Percentiles rank a stretch among this genome's conserved stretches.
phyloP scores from a whole-genome alignment of 2,113 vertebrate species.

The Mellivora capensis region DNA sequence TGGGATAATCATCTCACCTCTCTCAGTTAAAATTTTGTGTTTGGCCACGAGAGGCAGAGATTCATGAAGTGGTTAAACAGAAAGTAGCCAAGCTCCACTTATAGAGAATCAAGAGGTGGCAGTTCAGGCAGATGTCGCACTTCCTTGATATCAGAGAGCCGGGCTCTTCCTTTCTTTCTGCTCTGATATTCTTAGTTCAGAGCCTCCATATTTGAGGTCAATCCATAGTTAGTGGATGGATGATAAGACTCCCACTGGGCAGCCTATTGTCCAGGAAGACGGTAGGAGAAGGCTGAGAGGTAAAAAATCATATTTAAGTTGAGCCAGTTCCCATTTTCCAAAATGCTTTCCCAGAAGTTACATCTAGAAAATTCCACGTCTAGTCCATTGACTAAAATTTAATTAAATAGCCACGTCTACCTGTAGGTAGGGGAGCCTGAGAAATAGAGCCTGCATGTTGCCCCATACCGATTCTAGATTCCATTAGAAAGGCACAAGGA shows the following conservation, averaged over 20 bases:
- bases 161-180: background rate
- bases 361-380: background rate
- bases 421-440: rapidly evolving
- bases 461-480: background rate
- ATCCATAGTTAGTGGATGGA: background rate
- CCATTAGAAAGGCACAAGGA: background rate
- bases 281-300: background rate
- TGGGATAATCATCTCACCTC: background rate
- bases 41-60: background rate
- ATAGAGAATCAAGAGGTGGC: background rate
- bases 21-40: background rate
- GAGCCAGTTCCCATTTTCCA: background rate
- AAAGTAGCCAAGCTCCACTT: background rate
- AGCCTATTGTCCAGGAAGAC: background rate
- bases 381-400: background rate
- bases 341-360: background rate
- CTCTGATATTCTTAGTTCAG: background rate
- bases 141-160: background rate
- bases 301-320: background rate
- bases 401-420: background rate
- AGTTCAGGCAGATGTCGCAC: background rate
- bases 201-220: background rate
- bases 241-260: rapidly evolving
- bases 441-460: no score
- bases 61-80: background rate